Evolutionary conservation across 2,888 invertebrate genomes (phyloP), one percentile per base, ranked within the genome.

Genomic region (Dendrolimus houi): DNA sequence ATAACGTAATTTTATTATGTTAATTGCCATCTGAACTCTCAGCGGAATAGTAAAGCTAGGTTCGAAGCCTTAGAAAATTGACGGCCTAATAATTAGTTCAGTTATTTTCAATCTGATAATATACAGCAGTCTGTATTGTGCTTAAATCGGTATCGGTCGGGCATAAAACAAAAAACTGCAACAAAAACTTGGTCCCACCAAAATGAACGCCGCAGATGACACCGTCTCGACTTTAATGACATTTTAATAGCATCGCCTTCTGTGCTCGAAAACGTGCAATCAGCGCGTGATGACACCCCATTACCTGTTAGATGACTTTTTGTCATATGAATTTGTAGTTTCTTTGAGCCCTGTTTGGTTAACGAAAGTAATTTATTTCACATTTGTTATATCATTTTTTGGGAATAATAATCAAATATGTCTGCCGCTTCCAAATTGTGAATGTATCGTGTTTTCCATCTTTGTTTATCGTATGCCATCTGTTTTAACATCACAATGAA

Each of bases 221-320:
- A 89, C 85, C 70, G 79, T 79, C 79, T 83, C 79, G 79, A 79
- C 83, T 88, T 84, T 90, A 90, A 90, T 87, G 90, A 87, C 86
- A 87, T 79, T 90, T 87, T 90, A 90, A 90, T 90, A 87, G 87
- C 88, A 77, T 78, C 75, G 81, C 86, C 85, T 83, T 77, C 81
- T 86, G 85, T 81, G 81, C 76, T 75, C 74, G 74, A 76, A 76
- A 80, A 85, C 81, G 69, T 82, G 83, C 81, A 88, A 89, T 89
- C 88, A 87, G 77, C 75, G 75, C 82, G 78, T 84, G 85, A 86
- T 87, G 85, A 84, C 76, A 77, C 73, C 74, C 74, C 77, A 81
- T 85, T 81, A 81, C 68, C 60, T 67, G 58, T 67, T 70, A 75
- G 71, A 71, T 70, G 72, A 66, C 66, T 67, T 74, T 86, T 85